A percentile compares a stretch with the other conserved stretches of the same genome.
Conservation (phyloP, 2,113 vertebrate genomes). For the Pongo pygmaeus region DNA sequence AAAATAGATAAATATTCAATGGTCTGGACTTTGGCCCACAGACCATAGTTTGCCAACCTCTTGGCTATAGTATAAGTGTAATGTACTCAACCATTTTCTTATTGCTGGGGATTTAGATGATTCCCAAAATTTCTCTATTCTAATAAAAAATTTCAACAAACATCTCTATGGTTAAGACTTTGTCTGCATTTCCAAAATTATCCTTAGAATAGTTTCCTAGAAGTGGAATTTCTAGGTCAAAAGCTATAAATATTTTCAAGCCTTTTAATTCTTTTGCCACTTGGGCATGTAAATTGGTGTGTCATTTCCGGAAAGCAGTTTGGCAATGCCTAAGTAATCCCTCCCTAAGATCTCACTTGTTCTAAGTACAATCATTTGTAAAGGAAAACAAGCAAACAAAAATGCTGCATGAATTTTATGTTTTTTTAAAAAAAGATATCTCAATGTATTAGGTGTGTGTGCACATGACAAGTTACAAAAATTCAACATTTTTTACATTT, state of each 20-base stretch:
- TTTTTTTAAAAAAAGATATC: not conserved
- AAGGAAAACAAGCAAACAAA: not conserved
- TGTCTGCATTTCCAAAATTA: not conserved
- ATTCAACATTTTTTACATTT: not conserved
- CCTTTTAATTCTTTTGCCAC: not conserved
- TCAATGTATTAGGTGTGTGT: not conserved
- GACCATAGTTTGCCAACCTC: not conserved
- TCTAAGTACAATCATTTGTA: not conserved
- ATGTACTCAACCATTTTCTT: not conserved
- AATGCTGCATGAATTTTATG: not conserved
- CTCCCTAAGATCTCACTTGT: not conserved
- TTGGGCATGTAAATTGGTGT: not conserved
- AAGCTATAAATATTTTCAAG: not conserved
- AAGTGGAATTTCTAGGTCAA: conserved; percentile 18
- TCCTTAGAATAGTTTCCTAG: not conserved
- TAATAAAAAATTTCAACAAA: not conserved
- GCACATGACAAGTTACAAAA: not conserved
- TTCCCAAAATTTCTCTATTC: not conserved
- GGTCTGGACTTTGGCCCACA: not conserved
- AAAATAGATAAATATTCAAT: not conserved
- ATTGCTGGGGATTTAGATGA: not conserved
- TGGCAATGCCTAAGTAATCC: not conserved
- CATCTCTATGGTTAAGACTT: not conserved
- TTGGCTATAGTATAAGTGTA: not conserved
- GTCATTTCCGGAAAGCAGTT: not conserved